These are phyloP conservation scores for Oncorhynchus mykiss DNA, from an alignment of 2,113 vertebrate species.

Conservation along the genomic window DNA sequence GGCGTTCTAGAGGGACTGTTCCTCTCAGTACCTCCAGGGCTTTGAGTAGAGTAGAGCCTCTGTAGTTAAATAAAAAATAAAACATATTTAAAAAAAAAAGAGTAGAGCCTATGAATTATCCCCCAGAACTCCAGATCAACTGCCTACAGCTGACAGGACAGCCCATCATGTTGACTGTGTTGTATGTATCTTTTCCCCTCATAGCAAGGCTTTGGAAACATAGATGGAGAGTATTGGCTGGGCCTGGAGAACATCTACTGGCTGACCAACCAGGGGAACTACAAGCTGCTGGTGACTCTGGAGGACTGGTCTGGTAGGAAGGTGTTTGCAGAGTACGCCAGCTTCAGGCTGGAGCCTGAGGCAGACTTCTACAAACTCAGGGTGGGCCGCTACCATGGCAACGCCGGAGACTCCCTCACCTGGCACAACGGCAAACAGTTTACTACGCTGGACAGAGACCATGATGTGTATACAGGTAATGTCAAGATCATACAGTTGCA, in stretches of 20 bases:
- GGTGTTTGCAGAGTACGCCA: constrained; percentile 95
- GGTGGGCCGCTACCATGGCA: constrained; percentile 93
- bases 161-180: constrained; percentile 20
- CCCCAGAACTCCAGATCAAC: constrained; percentile 15
- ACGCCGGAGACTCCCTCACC: constrained; percentile 93
- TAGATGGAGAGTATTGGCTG: constrained; percentile 97
- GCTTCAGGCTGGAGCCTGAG: constrained; percentile 92
- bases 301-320: constrained; percentile 98
- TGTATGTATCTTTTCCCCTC: constrained; percentile 24
- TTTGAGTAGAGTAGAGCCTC: background rate
- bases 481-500: background rate
- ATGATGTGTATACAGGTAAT: constrained; percentile 92
- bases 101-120: constrained; percentile 21
- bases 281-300: constrained; percentile 94
- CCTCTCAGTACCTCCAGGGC: constrained; percentile 33
- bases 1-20: constrained; percentile 1
- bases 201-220: constrained; percentile 98
- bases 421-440: constrained; percentile 99
- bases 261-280: constrained; percentile 96
- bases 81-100: too few species aligned
- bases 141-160: constrained; percentile 14
- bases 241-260: constrained; percentile 97
- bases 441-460: constrained; percentile 94
- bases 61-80: background rate
- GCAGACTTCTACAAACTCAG: constrained; percentile 89